Evolutionary conservation across 1,140 invertebrate genomes (phyloP), one percentile per base, ranked within the genome.

Genomic region (Zaprionus africanus): DNA sequence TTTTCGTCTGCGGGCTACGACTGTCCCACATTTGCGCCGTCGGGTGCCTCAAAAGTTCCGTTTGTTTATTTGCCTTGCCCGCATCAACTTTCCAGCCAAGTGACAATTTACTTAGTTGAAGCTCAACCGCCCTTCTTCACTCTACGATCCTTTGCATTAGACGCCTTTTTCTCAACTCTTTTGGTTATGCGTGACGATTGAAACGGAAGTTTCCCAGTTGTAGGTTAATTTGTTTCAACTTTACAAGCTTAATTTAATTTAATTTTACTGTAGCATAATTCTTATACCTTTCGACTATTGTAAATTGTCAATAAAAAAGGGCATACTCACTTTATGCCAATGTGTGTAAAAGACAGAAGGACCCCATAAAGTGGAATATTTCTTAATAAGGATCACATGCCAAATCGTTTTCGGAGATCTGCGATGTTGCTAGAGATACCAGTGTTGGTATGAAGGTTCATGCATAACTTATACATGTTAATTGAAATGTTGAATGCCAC

Each of bases 91-190:
- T 88, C 81, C 74, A 88, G 70, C 67, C 64, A 64, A 78, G 70
- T 67, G 83, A 81, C 78, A 78, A 88, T 90, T 88, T 76, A 73
- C 74, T 78, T 78, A 71, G 38, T 63, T 66, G 77, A 81, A 64
- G 2, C 73, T 73, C 77, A 4, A 28, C 17, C 41, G 5, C 51
- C 28, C 24, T 9, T 7, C 53, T 17, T 60, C 24, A 17, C 13
- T 11, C 11, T 28, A 15, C 15, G 24, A 1, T 36, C 15, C 5
- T 34, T 3, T 46, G 17, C 12, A 17, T 13, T 22, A 15, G 36
- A 1, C 5, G n/a, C 24, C 11, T 7, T 24, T 22, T 38, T 62
- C 5, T 11, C 12, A 17, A n/a, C 36, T 19, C 56, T 19, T 12
- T 1, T 43, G 26, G 17, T 26, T 57, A 75, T 63, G 22, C 46